These are phyloP conservation scores for Myiothlypis chrysogaster DNA, from an alignment of 2,797 vertebrate species.

Conservation along the genomic window DNA sequence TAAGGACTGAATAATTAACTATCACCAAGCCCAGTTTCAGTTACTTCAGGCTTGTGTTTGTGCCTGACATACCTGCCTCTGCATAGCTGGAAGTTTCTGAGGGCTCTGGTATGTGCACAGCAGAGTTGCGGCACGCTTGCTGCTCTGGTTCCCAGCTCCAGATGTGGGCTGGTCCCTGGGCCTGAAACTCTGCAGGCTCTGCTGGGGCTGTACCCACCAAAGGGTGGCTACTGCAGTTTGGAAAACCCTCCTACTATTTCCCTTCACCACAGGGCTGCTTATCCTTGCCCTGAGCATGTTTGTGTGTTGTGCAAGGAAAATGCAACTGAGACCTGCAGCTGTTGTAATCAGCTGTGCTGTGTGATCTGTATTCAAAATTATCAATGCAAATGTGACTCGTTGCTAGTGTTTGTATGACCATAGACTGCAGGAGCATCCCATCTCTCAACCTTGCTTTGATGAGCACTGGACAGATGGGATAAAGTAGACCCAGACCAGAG, in stretches of 20 bases:
- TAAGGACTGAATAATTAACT: slow-evolving; percentile 9
- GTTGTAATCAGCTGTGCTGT: background rate
- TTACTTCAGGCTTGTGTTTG: background rate
- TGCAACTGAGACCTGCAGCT: background rate
- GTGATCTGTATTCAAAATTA: background rate
- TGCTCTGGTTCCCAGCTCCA: background rate
- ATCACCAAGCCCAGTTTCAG: background rate
- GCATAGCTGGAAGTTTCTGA: background rate
- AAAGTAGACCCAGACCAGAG: background rate
- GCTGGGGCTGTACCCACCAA: background rate
- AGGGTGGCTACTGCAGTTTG: background rate
- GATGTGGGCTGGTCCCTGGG: background rate
- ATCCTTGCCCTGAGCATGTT: background rate
- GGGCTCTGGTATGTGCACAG: accelerated
- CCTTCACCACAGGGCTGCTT: background rate
- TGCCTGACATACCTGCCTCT: background rate
- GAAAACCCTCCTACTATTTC: background rate
- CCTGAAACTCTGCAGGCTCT: background rate
- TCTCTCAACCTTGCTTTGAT: background rate
- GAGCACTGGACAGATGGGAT: background rate
- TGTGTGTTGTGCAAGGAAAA: background rate
- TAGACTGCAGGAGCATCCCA: background rate
- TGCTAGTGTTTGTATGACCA: background rate
- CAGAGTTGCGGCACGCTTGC: accelerated
- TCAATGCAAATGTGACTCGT: background rate